Conservation (phyloP, 2,113 vertebrate species). For the Antechinus flavipes region DNA sequence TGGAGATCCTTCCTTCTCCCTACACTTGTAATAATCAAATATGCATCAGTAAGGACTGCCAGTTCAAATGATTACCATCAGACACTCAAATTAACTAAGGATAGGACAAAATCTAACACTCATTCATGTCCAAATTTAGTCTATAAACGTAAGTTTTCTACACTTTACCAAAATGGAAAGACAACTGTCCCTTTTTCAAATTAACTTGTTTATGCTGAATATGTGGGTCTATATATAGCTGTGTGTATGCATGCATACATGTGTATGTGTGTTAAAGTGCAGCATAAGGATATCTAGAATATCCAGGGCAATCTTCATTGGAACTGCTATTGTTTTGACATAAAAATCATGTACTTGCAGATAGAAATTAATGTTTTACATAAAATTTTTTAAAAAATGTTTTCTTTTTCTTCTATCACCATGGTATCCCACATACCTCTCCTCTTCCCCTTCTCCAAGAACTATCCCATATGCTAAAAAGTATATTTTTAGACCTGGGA, state of each 20-base stretch:
- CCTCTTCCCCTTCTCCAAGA: not conserved
- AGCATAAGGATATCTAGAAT: no score
- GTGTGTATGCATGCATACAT: not conserved
- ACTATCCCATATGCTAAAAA: not conserved
- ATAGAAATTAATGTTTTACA: not conserved
- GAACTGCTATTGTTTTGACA: not conserved
- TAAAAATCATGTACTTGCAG: not conserved
- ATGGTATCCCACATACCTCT: not conserved
- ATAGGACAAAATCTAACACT: no score
- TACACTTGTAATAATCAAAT: not conserved
- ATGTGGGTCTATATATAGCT: no score
- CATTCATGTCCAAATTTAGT: not conserved
- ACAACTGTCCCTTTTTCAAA: not conserved
- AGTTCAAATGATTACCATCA: not conserved
- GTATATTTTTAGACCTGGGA: not conserved
- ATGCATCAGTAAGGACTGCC: not conserved
- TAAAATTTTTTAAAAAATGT: not conserved
- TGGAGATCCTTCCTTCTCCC: not conserved
- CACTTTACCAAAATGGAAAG: not conserved
- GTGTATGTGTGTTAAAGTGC: not conserved
- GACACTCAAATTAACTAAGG: not conserved
- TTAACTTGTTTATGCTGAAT: not conserved
- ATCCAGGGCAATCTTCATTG: not conserved
- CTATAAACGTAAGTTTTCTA: not conserved
- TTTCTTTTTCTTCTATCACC: not conserved